phyloP scores from a whole-genome alignment of 2,797 vertebrate species.

The Characodon lateralis region DNA sequence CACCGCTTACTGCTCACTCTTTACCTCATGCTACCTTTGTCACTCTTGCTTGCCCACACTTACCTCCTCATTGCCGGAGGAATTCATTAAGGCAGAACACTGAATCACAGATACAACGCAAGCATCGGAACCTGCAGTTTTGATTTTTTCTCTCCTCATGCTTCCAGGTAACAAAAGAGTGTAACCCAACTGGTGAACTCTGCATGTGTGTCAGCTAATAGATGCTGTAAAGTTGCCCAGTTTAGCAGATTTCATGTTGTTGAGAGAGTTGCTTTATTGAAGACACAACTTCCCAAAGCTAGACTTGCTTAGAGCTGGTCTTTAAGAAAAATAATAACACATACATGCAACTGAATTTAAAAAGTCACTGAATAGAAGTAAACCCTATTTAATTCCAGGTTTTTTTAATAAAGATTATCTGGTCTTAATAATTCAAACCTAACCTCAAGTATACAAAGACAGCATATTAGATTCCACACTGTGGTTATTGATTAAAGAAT shows the following conservation, averaged over 20 bases:
- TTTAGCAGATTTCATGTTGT: neutral
- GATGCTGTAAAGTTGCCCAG: neutral
- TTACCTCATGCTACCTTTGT: slow-evolving; percentile 20
- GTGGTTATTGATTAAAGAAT: neutral
- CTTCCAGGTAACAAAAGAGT: neutral
- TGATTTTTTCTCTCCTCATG: neutral
- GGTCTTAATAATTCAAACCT: neutral
- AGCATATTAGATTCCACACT: neutral
- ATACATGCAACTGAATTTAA: neutral
- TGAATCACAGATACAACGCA: slow-evolving; percentile 26
- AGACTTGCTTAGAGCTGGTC: neutral
- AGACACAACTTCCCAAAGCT: neutral
- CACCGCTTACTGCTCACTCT: neutral
- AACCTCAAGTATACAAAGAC: neutral
- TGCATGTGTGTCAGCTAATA: neutral
- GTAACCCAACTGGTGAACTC: neutral
- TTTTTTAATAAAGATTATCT: neutral
- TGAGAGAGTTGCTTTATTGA: neutral
- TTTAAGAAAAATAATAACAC: neutral
- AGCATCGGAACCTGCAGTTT: neutral
- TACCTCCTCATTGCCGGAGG: slow-evolving; percentile 13
- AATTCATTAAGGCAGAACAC: slow-evolving; percentile 24
- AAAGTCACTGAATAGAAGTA: neutral
- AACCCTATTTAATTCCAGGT: too few species aligned
- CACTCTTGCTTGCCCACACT: slow-evolving; percentile 40